Evolutionary conservation across 2,113 vertebrate species (phyloP).

Genomic region (Lophochroa leadbeateri): DNA sequence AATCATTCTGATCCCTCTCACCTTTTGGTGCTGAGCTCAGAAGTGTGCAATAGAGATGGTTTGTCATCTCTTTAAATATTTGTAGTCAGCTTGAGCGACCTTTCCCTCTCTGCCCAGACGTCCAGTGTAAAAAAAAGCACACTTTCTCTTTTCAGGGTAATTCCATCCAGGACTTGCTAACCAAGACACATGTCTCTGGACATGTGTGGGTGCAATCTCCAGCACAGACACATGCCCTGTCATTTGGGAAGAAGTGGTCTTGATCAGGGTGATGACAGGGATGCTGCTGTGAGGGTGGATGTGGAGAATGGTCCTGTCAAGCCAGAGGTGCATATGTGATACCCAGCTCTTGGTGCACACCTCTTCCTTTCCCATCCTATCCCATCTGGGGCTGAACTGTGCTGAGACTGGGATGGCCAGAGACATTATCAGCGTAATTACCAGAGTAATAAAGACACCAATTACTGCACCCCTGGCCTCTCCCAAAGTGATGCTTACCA

Average conservation of each 20-base stretch:
- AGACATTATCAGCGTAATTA: not conserved
- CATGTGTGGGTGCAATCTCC: not conserved
- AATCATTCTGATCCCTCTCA: not conserved
- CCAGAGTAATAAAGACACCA: not conserved
- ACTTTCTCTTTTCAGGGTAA: not conserved
- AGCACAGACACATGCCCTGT: not conserved
- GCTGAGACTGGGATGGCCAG: not conserved
- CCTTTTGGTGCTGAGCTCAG: not conserved
- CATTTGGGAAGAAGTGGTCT: not conserved
- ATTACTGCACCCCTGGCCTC: not conserved
- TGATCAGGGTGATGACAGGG: accelerated
- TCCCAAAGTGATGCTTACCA: not conserved
- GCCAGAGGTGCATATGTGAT: not conserved
- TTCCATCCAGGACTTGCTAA: not conserved
- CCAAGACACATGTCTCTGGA: accelerated
- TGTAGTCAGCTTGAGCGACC: not conserved
- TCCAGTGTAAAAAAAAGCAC: not conserved
- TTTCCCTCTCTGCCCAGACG: not conserved
- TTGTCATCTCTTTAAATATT: not conserved
- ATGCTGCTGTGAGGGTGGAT: not conserved
- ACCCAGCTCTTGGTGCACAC: not conserved
- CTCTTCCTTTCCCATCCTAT: not conserved
- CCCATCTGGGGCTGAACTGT: not conserved
- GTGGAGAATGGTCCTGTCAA: not conserved
- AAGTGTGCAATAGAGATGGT: not conserved